Base-by-base conservation (phyloP, 37 sponge, comb jelly and placozoan genomes). In the Aphrocallistes beatrix region DNA sequence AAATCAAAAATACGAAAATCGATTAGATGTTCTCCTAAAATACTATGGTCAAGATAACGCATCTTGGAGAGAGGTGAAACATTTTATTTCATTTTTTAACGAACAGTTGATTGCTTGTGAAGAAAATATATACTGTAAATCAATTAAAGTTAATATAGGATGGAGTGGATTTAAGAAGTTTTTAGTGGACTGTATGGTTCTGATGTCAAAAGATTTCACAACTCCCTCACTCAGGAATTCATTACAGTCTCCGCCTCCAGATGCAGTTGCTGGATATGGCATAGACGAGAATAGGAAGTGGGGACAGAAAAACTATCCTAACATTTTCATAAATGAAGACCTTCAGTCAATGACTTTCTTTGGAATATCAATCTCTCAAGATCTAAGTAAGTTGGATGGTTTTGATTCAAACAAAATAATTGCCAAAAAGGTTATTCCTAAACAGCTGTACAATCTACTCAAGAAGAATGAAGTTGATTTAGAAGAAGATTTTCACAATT, bases 261-360 rank as follows among this genome's bases (percentile, higher is more conserved):
- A 60, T 28, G 21, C n/a, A 60, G 34, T 60, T 3, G 17, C 10
- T 25, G 75, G 75, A 13, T 13, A 60, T 28, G 10, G 75, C 21
- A 13, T 60, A 25, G 75, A 3, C n/a, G 28, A 60, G n/a, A 21
- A 28, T 19, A 60, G 75, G 34, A 60, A 60, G n/a, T 60, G 75
- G 75, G 75, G n/a, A 60, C 17, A 89, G 38, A 83, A 82, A 17
- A 51, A 51, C 51, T 95, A 97, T 50, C 98, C 98, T 1, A 94
- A 97, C 83, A 86, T 97, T 38, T 94, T 97, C 86, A 94, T 97
- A 82, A 94, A 97, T 81, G 83, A 90, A 83, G 95, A 97, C 48
- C 36, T 75, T 37, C 19, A 37, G 30, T 86, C 87, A 36, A 84
- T 94, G 81, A 92, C 98, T 8, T 97, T 97, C 83, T 83, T 97